Base-by-base conservation (phyloP, 2,113 vertebrate species). In the Lepus timidus region DNA sequence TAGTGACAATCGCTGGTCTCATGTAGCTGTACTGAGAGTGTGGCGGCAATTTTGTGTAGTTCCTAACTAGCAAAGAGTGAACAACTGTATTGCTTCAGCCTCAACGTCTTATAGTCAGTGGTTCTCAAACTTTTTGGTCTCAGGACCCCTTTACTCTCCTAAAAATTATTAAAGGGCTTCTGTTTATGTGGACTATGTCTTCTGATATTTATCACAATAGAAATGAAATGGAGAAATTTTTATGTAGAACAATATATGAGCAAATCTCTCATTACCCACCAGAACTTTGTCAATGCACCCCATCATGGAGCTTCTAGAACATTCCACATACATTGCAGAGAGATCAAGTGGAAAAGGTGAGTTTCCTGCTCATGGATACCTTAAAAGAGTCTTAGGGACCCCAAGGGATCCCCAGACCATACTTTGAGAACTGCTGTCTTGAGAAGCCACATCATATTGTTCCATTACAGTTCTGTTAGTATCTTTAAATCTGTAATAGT, bases 361-460 rank as follows among this genome's bases (percentile, higher is more conserved):
- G n/a, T 65, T 83, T 78, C 83, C 64, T 44, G 25, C 39, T 79
- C 36, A n/a, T 27, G 6, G 25, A 52, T 74, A n/a, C 51, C 39
- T 84, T 73, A 52, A 64, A 70, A 83, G 36, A 31, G 16, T 25
- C 22, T 27, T 23, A 71, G 70, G 39, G 78, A 83, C 12, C 9
- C 62, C 74, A 51, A 61, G 55, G 36, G 61, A 29, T 27, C 36
- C 14, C 19, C 13, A 58, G 55, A 16, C 4, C 55, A 58, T 19
- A 58, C 55, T 58, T 19, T 16, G 55, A 84, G 73, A 96, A 80
- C 11, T 74, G 58, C 58, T 94, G 61, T 88, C 29, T 85, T 79
- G 44, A 95, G 73, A 91, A 90, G 71, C 65, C 71, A 87, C 67
- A 93, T 39, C 65, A 65, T 49, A 85, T 9, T 29, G 73, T 82